These are phyloP conservation scores for Sciurus carolinensis DNA, from an alignment of 2,797 vertebrate genomes.

Conservation along the genomic window DNA sequence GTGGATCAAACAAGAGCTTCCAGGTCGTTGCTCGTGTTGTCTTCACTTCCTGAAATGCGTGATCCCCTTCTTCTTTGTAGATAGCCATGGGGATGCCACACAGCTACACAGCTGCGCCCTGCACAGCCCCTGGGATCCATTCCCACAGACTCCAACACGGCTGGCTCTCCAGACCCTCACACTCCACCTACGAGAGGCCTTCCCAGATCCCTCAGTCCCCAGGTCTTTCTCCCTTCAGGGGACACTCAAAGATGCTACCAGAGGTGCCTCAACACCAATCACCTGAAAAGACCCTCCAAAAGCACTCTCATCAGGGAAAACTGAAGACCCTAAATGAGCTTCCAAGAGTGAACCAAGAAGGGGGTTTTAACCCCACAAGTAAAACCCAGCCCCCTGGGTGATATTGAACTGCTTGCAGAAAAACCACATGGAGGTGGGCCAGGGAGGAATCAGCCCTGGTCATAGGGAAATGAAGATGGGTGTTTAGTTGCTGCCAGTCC, in stretches of 20 bases:
- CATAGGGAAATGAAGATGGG: neutral
- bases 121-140: neutral
- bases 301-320: neutral
- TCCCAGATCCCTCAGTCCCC: neutral
- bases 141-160: neutral
- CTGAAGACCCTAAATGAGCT: neutral
- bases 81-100: neutral
- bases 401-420: neutral
- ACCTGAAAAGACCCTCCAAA: neutral
- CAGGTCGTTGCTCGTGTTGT: neutral
- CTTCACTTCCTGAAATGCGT: neutral
- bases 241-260: neutral
- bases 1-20: neutral
- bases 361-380: neutral
- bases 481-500: neutral
- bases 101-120: neutral
- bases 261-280: neutral
- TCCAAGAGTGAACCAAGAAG: conserved; percentile 2
- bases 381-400: neutral
- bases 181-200: neutral
- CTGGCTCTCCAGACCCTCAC: neutral
- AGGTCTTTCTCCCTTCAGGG: neutral
- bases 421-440: neutral
- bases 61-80: neutral
- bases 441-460: neutral